Evolutionary conservation across 37 sponge, comb jelly and placozoan species (phyloP).

Genomic region (Amphimedon queenslandica): DNA sequence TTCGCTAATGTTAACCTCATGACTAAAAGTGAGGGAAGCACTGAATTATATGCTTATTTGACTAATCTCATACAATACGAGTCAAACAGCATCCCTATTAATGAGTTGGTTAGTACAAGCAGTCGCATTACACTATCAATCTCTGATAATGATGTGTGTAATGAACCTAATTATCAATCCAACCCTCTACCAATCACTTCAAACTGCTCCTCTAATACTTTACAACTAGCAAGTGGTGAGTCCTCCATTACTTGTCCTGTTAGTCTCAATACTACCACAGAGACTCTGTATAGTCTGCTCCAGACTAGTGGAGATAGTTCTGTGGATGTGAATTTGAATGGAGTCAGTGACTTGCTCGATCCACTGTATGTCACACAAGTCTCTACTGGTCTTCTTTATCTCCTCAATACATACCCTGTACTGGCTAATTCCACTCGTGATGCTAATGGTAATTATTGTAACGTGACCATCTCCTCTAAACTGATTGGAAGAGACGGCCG

Average conservation of each 20-base stretch:
- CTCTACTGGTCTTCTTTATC: neutral
- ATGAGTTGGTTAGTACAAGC: no score
- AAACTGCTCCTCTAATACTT: neutral
- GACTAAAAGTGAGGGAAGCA: neutral
- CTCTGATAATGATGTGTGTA: neutral
- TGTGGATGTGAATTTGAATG: neutral
- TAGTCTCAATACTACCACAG: neutral
- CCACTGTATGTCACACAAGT: constrained; percentile 4
- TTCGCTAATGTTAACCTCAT: neutral
- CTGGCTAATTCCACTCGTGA: constrained; percentile 3
- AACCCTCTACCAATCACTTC: neutral
- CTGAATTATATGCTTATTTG: neutral
- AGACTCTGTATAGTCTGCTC: no score
- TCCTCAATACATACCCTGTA: neutral
- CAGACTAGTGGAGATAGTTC: neutral
- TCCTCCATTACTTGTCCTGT: neutral
- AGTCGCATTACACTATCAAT: neutral
- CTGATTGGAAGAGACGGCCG: neutral
- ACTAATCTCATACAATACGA: neutral
- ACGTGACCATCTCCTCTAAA: neutral
- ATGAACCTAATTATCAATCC: neutral
- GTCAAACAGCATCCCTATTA: neutral
- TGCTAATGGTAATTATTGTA: neutral
- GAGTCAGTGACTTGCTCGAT: neutral
- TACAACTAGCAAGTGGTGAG: neutral